Evolutionary conservation across 2,888 invertebrate genomes (phyloP).

Genomic region (Axea sp.): DNA sequence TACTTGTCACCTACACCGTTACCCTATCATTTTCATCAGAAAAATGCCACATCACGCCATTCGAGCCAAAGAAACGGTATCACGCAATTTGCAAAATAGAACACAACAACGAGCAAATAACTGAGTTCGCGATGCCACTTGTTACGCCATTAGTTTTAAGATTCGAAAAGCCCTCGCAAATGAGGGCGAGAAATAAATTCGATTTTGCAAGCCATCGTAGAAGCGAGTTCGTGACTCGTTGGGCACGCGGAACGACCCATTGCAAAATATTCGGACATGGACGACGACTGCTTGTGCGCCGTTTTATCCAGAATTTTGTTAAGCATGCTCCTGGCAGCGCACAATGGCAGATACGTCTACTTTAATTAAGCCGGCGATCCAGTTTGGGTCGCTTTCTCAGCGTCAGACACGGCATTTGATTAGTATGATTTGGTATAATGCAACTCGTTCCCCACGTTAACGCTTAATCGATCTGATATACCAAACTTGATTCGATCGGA

Average conservation of each 20-base stretch:
- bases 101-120: background rate
- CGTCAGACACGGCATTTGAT: too few species aligned
- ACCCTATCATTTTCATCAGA: too few species aligned
- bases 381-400: slow-evolving; percentile 2
- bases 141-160: slow-evolving; percentile 40
- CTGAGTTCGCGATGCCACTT: slow-evolving; percentile 37
- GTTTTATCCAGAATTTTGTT: slow-evolving; percentile 13
- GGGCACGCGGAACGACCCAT: slow-evolving; percentile 25
- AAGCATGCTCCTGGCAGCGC: background rate
- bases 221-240: slow-evolving; percentile 34
- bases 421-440: too few species aligned
- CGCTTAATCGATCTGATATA: too few species aligned
- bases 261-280: slow-evolving; percentile 57
- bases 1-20: too few species aligned
- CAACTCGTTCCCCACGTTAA: too few species aligned
- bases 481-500: too few species aligned
- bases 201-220: slow-evolving; percentile 30
- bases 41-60: too few species aligned
- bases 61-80: too few species aligned
- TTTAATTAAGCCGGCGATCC: slow-evolving; percentile 8
- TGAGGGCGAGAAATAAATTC: slow-evolving; percentile 28
- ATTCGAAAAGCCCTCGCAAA: slow-evolving; percentile 32
- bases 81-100: too few species aligned
- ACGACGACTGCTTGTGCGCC: too few species aligned
- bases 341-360: background rate